phyloP scores from a whole-genome alignment of 2,888 invertebrate species.

The Tortrix viridana region DNA sequence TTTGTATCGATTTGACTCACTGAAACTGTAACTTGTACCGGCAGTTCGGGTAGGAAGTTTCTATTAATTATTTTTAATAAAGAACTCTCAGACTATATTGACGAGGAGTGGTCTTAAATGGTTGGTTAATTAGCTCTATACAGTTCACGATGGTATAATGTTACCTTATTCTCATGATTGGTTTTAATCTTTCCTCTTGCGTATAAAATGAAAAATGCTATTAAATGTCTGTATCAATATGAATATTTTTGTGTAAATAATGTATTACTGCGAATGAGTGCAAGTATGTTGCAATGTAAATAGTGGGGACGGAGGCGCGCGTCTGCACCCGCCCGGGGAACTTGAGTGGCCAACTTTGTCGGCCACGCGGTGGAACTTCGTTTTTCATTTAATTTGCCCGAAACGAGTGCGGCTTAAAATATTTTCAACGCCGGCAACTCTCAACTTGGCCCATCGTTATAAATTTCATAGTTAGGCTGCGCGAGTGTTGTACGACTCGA shows the following conservation, averaged over 20 bases:
- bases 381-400: conserved; percentile 82
- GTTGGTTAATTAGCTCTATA: too few species aligned
- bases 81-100: too few species aligned
- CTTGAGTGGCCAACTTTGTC: conserved; percentile 79
- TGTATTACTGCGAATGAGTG: conserved; percentile 20
- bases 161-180: too few species aligned
- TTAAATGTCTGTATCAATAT: neutral
- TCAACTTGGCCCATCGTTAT: conserved; percentile 72
- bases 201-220: too few species aligned
- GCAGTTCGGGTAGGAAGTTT: neutral
- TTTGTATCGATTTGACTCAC: conserved; percentile 74
- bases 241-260: neutral
- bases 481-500: conserved; percentile 42
- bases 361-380: conserved; percentile 74
- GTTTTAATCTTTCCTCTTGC: too few species aligned
- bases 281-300: conserved; percentile 30
- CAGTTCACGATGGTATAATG: too few species aligned
- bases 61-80: too few species aligned
- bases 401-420: conserved; percentile 82
- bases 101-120: too few species aligned
- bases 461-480: conserved; percentile 71
- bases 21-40: conserved; percentile 61
- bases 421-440: conserved; percentile 80
- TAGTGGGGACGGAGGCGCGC: conserved; percentile 24
- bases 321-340: conserved; percentile 53